Base-by-base conservation (phyloP, 2,797 vertebrate species). In the Megalops cyprinoides region DNA sequence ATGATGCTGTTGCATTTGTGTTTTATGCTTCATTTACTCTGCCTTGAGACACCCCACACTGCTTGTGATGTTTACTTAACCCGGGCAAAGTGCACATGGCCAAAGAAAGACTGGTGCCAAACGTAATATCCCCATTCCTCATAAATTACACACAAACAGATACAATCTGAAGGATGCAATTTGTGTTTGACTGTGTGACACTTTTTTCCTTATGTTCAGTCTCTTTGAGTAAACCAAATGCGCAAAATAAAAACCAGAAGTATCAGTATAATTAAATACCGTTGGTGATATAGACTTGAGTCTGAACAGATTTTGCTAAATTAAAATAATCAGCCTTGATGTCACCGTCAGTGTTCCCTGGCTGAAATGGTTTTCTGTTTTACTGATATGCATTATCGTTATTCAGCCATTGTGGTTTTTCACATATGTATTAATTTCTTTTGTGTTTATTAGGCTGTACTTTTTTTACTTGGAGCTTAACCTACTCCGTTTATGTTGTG, bases 401-500 rank as follows among this genome's bases (percentile, higher is more conserved):
- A 44, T 71, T 71, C 67, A 42, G 39, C 67, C 67, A 23, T 49
- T 76, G 25, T 53, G 75, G 49, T 48, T 87, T 80, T 84, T 44
- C 85, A 85, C 83, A 86, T 89, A 85, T 87, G 84, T 87, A 79
- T 86, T 37, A 83, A 88, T 78, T 88, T 87, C 82, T 85, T 87
- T 84, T 88, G 86, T 87, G 86, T 91, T 90, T 87, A 87, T 90
- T 87, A 88, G 88, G 79, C 84, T 80, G 39, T 84, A 84, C 80
- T 74, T 80, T 83, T 86, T 82, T 87, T 84, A 87, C 56, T 80
- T 78, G 83, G 84, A 88, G 84, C 87, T 88, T 90, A 90, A 91
- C 88, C 87, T 85, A 82, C 81, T 89, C 85, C 86, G 85, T 89
- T 89, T 89, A 85, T 87, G 87, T 88, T 89, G 87, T 88, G 81